These are phyloP conservation scores for Vespertilio murinus DNA, from an alignment of 2,797 vertebrate genomes.

Conservation along the genomic window DNA sequence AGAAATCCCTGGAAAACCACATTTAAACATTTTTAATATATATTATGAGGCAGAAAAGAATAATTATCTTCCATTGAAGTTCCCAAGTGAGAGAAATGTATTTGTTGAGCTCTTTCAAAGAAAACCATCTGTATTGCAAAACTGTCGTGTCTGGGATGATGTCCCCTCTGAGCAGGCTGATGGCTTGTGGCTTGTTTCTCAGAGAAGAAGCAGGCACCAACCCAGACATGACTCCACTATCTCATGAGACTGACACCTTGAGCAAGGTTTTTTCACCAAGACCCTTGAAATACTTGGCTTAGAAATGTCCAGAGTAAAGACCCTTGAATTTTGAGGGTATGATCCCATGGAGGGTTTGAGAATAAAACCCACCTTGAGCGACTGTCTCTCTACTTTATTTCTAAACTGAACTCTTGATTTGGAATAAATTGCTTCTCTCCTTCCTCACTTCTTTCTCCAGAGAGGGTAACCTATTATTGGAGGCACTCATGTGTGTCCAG, in stretches of 20 bases:
- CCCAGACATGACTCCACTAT: not conserved
- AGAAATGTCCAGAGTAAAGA: slow-evolving; percentile 40
- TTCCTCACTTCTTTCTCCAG: not conserved
- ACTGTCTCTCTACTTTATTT: not conserved
- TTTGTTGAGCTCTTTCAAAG: slow-evolving; percentile 83
- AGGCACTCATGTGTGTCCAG: not conserved
- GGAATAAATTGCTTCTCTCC: not conserved
- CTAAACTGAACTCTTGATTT: not conserved
- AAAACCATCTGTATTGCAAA: slow-evolving; percentile 76
- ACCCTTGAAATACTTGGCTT: not conserved
- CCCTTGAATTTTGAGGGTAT: not conserved
- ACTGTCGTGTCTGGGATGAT: slow-evolving; percentile 74
- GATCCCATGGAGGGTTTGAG: not conserved
- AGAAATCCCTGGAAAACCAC: slow-evolving; percentile 91
- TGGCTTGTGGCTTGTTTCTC: slow-evolving; percentile 59
- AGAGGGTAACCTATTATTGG: not conserved
- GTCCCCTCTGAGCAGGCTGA: not conserved
- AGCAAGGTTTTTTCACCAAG: slow-evolving; percentile 55
- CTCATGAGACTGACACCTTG: slow-evolving; percentile 46
- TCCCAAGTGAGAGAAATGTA: slow-evolving; percentile 83
- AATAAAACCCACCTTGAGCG: not conserved
- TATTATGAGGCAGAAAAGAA: slow-evolving; percentile 92
- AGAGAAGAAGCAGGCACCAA: slow-evolving; percentile 19
- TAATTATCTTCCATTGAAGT: slow-evolving; percentile 91
- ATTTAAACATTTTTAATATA: slow-evolving; percentile 92